Evolutionary conservation across 2,113 vertebrate species (phyloP), one percentile per base, ranked within the genome.

Genomic region (Amblyopsis rosae): DNA sequence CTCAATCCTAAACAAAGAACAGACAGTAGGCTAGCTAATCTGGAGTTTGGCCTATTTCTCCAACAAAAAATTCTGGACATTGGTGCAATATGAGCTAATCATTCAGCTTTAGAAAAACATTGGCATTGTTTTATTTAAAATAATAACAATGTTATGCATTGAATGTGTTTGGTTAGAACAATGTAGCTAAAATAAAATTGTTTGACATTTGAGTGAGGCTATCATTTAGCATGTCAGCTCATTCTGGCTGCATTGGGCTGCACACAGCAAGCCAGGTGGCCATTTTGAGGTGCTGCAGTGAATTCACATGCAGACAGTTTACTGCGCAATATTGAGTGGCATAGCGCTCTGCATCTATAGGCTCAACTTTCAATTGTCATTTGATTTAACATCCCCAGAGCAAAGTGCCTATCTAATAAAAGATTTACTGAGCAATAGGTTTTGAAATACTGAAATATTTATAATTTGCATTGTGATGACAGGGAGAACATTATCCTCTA

Each of bases 251-350:
- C n/a, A 58, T 67, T 71, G 74, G 65, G 51, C 80, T 78, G 76
- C n/a, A 58, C 71, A 64, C 75, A 82, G 79, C 69, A 79, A 73
- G 77, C 75, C 79, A 75, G 79, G 88, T 87, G 81, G 88, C 88
- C 89, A 89, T 89, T 89, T 91, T 91, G 81, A 80, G 84, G 81
- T 75, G 32, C 64, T 65, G 85, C 88, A 86, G 75, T 88, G 85
- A 65, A 85, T 84, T 87, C 82, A 87, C 85, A 87, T 88, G 82
- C 80, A 84, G 70, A n/a, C 70, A 64, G 59, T 45, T 70, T 65
- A 55, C 11, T 58, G 86, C 78, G 80, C 72, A 82, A 62, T 80
- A 69, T 75, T 77, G 73, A 67, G 68, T 65, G 59, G 79, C 77
- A 81, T 80, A 76, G 62, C 35, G 35, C 35, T 41, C 5, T 41